Evolutionary conservation across 2,888 invertebrate species (phyloP), one percentile per base, ranked within the genome.

Genomic region (Tribolium freemani): DNA sequence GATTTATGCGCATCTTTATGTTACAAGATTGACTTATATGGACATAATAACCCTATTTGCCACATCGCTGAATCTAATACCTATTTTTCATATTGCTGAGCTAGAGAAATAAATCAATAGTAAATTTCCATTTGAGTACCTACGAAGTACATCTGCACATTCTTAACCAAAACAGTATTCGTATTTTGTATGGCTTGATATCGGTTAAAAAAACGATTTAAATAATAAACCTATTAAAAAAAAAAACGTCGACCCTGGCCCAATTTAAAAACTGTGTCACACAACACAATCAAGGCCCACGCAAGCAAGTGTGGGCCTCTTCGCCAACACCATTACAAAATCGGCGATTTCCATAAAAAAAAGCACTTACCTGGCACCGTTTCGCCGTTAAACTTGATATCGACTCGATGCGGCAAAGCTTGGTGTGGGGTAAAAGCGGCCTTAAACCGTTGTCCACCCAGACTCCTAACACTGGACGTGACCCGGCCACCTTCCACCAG

Each of bases 401-500:
- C 94, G 48, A 98, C 95, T 16, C 93, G 90, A 87, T 98, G 98
- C 1, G 93, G 91, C 50, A 94, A 91, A 1, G 93, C 90, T 81
- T 96, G 92, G 80, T 95, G 94, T 0, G 98, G 98, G 16, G 96
- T 96, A 86, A 98, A 99, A 9, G 97, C 94, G 38, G 98, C 98
- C 71, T 95, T 90, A 86, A 96, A 96, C 76, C 94, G 90, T 84
- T 97, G 96, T 46, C 94, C 93, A 51, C 97, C 98, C 57, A 97
- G 90, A 70, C 96, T 94, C 75, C 94, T 91, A 9, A 99, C 97
- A 66, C 96, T 96, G 79, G 98, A 98, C 5, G 97, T 96, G 21
- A 98, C 97, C 76, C 96, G 93, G 3, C 97, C 95, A 45, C 97
- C 97, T 83, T 98, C 97, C 5, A 98, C 97, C 76, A 98, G 91